Evolutionary conservation across 2,113 vertebrate genomes (phyloP).

Genomic region (Platanista minor): DNA sequence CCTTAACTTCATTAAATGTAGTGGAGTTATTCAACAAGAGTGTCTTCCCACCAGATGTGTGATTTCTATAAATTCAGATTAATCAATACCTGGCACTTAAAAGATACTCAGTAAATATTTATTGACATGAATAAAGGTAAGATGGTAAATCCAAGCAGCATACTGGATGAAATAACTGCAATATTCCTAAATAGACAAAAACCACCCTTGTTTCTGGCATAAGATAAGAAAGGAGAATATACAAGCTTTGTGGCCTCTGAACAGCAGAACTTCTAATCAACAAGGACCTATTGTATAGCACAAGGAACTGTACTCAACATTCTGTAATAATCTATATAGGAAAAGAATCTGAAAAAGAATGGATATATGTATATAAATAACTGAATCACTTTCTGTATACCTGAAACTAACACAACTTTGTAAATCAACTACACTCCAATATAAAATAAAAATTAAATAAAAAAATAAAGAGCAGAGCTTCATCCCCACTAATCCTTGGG

Average conservation of each 20-base stretch:
- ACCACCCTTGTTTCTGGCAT: not conserved
- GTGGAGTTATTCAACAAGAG: not conserved
- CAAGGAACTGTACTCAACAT: no score
- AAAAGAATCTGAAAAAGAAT: no score
- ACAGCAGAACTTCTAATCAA: not conserved
- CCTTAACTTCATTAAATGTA: slow-evolving; percentile 10
- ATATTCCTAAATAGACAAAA: slow-evolving; percentile 19
- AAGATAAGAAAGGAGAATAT: not conserved
- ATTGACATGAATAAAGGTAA: not conserved
- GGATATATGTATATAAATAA: no score
- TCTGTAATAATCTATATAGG: no score
- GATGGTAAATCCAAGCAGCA: slow-evolving; percentile 9
- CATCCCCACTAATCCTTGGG: not conserved
- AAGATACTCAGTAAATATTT: not conserved
- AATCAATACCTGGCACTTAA: slow-evolving; percentile 17
- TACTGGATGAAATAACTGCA: not conserved
- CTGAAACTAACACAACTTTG: no score
- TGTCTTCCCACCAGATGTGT: not conserved
- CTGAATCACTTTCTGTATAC: no score
- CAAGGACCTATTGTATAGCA: no score
- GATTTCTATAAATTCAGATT: slow-evolving; percentile 19
- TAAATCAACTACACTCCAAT: no score
- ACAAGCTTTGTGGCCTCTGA: not conserved
- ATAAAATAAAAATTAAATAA: no score
- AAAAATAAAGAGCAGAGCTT: not conserved